Conservation (phyloP, 2,113 vertebrate species). For the Amblyornis subalaris region DNA sequence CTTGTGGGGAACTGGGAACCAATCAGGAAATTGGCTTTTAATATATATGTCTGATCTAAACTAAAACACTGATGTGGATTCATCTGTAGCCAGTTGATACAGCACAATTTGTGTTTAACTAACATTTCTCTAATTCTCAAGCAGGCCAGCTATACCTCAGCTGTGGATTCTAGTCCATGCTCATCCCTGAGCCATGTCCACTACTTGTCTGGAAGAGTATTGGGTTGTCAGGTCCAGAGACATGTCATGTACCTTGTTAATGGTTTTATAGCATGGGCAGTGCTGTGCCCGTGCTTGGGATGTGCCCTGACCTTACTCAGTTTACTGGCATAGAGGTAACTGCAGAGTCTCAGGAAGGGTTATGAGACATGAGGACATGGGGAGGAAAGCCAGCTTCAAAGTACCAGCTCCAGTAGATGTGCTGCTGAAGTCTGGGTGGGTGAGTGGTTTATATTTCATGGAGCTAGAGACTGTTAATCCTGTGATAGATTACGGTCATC, state of each 20-base stretch:
- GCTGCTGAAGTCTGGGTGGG: neutral
- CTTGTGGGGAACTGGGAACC: neutral
- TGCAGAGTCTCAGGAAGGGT: neutral
- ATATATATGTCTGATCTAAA: neutral
- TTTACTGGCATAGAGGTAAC: neutral
- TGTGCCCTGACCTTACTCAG: rapidly evolving
- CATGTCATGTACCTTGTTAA: neutral
- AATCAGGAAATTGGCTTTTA: neutral
- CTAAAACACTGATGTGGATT: neutral
- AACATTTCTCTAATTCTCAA: neutral
- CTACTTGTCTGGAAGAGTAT: neutral
- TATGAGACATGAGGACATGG: neutral
- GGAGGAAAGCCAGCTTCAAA: neutral
- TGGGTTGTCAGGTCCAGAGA: neutral
- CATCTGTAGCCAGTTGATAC: neutral
- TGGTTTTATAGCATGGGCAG: neutral
- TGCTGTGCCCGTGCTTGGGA: neutral
- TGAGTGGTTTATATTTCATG: neutral
- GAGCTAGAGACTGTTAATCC: neutral
- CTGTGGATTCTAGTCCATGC: neutral
- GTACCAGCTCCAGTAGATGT: neutral
- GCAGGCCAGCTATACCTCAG: neutral
- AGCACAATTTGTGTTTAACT: neutral
- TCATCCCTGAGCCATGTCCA: neutral
- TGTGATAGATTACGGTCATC: neutral